A percentile compares a stretch with the other conserved stretches of the same genome.
These are phyloP conservation scores for Metalampra italica DNA, from an alignment of 2,888 invertebrate genomes.

Conservation along the genomic window DNA sequence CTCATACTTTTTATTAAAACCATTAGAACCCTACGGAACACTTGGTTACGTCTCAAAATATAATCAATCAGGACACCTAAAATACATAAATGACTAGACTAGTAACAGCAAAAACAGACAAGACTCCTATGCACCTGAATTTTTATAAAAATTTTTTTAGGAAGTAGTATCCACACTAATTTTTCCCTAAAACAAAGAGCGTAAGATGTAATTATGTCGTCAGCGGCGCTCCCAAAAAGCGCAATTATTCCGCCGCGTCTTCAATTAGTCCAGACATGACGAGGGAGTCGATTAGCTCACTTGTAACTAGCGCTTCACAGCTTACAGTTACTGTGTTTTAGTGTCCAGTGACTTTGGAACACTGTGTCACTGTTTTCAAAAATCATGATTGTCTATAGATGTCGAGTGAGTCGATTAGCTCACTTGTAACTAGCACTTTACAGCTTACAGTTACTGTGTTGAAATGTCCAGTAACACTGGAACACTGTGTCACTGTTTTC, in stretches of 20 bases:
- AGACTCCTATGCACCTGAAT: too few species aligned
- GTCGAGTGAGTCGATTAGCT: background rate
- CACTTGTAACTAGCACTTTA: background rate
- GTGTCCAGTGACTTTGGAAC: background rate
- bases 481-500: background rate
- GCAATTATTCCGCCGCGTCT: slow-evolving; percentile 44
- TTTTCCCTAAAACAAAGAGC: slow-evolving; percentile 13
- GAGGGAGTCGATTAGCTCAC: background rate
- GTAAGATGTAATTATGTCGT: slow-evolving; percentile 44
- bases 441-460: background rate
- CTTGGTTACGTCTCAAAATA: too few species aligned
- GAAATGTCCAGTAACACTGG: background rate
- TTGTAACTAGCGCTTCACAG: background rate
- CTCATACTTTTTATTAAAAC: too few species aligned
- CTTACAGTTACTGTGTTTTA: background rate
- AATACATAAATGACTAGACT: too few species aligned
- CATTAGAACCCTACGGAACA: too few species aligned
- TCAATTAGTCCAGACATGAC: slow-evolving; percentile 36
- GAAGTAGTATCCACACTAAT: slow-evolving; percentile 26
- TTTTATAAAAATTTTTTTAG: background rate
- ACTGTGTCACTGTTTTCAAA: background rate
- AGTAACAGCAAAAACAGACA: too few species aligned
- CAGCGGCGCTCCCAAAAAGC: slow-evolving; percentile 46
- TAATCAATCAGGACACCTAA: too few species aligned
- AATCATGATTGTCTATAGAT: slow-evolving; percentile 4